Base-by-base conservation (phyloP, 2,113 vertebrate species). In the Lagenorhynchus albirostris region DNA sequence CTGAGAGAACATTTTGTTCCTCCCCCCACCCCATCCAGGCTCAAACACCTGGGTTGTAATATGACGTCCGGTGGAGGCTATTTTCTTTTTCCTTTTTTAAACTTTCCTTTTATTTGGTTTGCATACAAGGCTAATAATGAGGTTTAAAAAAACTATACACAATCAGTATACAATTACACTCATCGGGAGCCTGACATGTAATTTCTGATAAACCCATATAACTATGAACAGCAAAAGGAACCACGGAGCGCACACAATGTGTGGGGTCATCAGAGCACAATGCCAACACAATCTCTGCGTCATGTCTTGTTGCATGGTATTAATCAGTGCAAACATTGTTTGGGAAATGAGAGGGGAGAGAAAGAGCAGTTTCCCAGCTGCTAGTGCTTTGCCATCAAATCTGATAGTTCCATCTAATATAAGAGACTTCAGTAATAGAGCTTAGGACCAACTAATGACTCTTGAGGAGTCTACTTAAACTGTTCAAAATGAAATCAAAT, bases 121-220 rank as follows among this genome's bases (percentile, higher is more conserved):
- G 97, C 97, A 98, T 96, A 98, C 98, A 97, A 97, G 96, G 96
- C 97, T 98, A 98, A 98, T 98, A 98, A 98, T 97, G 98, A 98
- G 97, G 96, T 97, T 97, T 97, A 71, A 97, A 98, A 98, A 98
- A 97, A 98, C 97, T 98, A 94, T 97, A 98, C 97, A 97, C 98
- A 98, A 98, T 98, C 97, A 97, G 98, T 92, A 94, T 96, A 97
- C 97, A 98, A 98, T 98, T 97, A 98, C 87, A 96, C 97, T 97
- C 98, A 97, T 97, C 33, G 91, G 97, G 97, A 95, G 96, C 94
- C 98, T 98, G 98, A 98, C 97, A 97, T 97, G 97, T 98, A 98
- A 98, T 98, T 98, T 97, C 98, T 98, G 97, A 97, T 98, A 97
- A 98, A 97, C 88, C 96, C 97, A 94, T 93, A 93, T 97, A 97